Evolutionary conservation across 2,797 vertebrate genomes (phyloP).

Genomic region (Alca torda): DNA sequence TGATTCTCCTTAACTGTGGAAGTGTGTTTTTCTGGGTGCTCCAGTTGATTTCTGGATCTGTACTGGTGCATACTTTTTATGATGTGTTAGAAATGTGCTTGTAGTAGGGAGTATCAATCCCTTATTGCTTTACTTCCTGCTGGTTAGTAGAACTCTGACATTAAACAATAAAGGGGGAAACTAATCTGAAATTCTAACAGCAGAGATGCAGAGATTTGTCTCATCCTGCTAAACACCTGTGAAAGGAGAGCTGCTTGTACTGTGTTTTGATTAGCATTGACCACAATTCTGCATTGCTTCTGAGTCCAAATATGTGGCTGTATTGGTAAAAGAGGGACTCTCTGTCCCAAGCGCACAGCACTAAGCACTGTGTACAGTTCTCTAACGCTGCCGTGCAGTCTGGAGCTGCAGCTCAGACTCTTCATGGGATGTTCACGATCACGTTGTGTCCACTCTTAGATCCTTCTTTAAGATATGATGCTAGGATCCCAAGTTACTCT

Average conservation of each 20-base stretch:
- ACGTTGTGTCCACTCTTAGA: background rate
- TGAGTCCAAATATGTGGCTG: background rate
- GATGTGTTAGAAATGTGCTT: background rate
- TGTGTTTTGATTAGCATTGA: background rate
- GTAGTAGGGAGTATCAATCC: background rate
- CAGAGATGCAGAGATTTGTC: background rate
- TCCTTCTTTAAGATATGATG: background rate
- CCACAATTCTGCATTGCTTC: background rate
- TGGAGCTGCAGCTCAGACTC: background rate
- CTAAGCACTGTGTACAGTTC: background rate
- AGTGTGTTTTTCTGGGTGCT: background rate
- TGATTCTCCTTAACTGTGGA: background rate
- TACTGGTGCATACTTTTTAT: background rate
- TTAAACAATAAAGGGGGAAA: background rate
- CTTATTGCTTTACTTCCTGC: background rate
- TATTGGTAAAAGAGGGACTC: background rate
- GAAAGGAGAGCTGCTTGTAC: background rate
- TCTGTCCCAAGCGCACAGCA: background rate
- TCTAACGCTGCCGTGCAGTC: background rate
- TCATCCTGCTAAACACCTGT: background rate
- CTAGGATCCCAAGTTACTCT: background rate
- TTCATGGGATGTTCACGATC: background rate
- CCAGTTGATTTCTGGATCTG: background rate
- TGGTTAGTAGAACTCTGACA: background rate
- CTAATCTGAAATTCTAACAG: background rate